A percentile compares a stretch with the other conserved stretches of the same genome.
Evolutionary conservation across 2,113 vertebrate genomes (phyloP).

Genomic region (Amphiprion percula): DNA sequence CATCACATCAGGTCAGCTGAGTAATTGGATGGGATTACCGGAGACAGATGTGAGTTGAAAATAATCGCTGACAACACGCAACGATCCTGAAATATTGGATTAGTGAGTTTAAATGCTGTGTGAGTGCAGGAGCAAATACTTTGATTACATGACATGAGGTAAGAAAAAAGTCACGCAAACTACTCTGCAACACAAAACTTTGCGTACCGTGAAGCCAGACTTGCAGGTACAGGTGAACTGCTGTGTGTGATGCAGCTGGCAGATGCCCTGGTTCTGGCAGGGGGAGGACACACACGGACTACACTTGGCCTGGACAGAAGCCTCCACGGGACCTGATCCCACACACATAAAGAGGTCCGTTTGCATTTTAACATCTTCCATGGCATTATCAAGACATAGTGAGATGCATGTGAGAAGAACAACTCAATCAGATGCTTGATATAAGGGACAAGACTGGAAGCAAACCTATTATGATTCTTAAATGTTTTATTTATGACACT

Average conservation of each 20-base stretch:
- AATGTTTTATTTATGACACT: too few relatives aligned
- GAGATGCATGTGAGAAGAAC: neutral
- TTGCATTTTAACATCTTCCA: neutral
- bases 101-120: conserved; percentile 10
- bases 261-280: conserved; percentile 91
- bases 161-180: neutral
- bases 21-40: conserved; percentile 34
- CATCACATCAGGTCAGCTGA: conserved; percentile 17
- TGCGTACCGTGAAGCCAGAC: conserved; percentile 87
- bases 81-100: conserved; percentile 15
- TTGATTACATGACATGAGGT: conserved; percentile 21
- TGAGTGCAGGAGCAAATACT: neutral
- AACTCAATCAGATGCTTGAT: too few relatives aligned
- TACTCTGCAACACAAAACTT: neutral
- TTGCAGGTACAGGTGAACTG: conserved; percentile 89
- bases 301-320: conserved; percentile 91
- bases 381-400: neutral
- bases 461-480: too few relatives aligned
- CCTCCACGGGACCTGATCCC: conserved; percentile 85
- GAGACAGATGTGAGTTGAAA: conserved; percentile 30
- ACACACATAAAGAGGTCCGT: conserved; percentile 11
- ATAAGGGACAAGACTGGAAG: too few relatives aligned
- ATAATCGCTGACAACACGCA: conserved; percentile 32
- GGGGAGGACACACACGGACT: conserved; percentile 92
- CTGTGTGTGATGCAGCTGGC: conserved; percentile 83